These are phyloP conservation scores for Eucera pruinosa DNA, from an alignment of 2,888 invertebrate species.

Conservation along the genomic window DNA sequence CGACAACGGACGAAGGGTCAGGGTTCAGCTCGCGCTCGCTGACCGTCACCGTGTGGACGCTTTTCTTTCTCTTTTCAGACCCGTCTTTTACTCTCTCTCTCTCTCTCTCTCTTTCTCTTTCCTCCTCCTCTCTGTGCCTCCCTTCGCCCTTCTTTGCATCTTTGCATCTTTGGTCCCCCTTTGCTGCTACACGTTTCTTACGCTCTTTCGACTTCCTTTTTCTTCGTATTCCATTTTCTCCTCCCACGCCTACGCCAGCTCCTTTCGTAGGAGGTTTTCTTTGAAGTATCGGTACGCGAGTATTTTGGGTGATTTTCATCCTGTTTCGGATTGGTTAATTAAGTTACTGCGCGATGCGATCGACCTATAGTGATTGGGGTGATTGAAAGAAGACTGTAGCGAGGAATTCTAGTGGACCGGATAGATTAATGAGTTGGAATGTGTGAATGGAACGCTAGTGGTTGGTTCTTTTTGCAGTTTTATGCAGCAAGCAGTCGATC, in stretches of 20 bases:
- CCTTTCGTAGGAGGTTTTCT: neutral
- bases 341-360: conserved; percentile 24
- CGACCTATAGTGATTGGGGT: neutral
- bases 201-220: neutral
- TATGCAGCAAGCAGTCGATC: neutral
- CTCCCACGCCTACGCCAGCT: conserved; percentile 10
- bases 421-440: conserved; percentile 19
- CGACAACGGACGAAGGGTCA: conserved; percentile 78
- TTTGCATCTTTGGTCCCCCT: neutral
- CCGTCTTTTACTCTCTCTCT: conserved; percentile 27
- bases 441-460: conserved; percentile 32
- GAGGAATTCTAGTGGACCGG: conserved; percentile 13
- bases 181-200: neutral
- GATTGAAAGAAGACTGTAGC: conserved; percentile 21
- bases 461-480: conserved; percentile 3
- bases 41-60: conserved; percentile 83
- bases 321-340: conserved; percentile 28
- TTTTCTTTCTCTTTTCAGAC: conserved; percentile 74
- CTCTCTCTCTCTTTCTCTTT: neutral
- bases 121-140: neutral
- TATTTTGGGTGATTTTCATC: conserved; percentile 32
- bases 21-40: conserved; percentile 84
- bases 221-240: neutral
- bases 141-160: conserved; percentile 32
- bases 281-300: neutral